Conservation (phyloP, 2,797 vertebrate species). For the Numenius phaeopus region DNA sequence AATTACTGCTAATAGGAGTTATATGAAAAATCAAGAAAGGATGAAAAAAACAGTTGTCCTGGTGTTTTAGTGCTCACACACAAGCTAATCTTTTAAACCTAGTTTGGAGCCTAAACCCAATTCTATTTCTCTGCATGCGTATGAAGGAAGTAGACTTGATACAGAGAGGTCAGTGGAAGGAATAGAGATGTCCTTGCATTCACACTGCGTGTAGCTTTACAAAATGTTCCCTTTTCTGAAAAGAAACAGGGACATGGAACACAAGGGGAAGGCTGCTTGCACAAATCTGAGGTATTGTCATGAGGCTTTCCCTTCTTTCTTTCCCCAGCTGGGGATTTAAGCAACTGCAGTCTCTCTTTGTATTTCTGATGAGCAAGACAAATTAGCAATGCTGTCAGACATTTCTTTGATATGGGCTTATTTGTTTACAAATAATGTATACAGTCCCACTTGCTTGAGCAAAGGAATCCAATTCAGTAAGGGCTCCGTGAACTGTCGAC, state of each 20-base stretch:
- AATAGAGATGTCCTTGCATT: not conserved
- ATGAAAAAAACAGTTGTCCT: not conserved
- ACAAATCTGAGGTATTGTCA: not conserved
- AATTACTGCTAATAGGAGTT: not conserved
- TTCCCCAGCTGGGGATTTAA: not conserved
- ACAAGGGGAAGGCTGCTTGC: slow-evolving; percentile 27
- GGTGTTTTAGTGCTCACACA: not conserved
- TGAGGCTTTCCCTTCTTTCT: slow-evolving; percentile 28
- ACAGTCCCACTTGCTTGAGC: not conserved
- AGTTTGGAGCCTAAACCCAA: not conserved
- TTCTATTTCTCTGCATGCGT: not conserved
- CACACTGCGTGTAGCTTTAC: not conserved
- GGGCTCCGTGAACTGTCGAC: not conserved
- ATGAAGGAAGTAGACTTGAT: slow-evolving; percentile 12
- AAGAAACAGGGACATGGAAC: slow-evolving; percentile 10
- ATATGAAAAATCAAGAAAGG: not conserved
- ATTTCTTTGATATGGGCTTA: not conserved
- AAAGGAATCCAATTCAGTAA: not conserved
- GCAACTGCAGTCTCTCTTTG: not conserved
- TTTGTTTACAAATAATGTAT: not conserved
- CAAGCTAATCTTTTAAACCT: not conserved
- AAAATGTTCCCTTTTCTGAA: slow-evolving; percentile 43
- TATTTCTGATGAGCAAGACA: not conserved
- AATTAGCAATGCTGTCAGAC: not conserved
- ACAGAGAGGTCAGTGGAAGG: slow-evolving; percentile 26